These are phyloP conservation scores for Trinectes maculatus DNA, from an alignment of 2,113 vertebrate species.

Conservation along the genomic window DNA sequence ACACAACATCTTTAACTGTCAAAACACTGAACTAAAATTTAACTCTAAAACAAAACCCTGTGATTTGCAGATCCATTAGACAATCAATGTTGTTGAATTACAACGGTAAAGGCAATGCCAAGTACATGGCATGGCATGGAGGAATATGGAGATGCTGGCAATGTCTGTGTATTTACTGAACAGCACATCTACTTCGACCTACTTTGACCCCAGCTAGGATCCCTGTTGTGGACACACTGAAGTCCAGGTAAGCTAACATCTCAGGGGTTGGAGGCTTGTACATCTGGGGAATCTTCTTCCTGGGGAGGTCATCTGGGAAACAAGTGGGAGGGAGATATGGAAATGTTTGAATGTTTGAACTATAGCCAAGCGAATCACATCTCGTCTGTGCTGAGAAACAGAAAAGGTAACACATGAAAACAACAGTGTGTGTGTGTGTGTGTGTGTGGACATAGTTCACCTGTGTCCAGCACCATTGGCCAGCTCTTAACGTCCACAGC, in stretches of 20 bases:
- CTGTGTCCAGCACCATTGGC: conserved; percentile 94
- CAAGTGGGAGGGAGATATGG: background rate
- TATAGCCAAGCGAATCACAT: too few species aligned
- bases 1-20: too few species aligned
- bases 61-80: too few species aligned
- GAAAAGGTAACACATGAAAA: background rate
- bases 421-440: background rate
- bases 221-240: conserved; percentile 97
- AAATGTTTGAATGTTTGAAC: too few species aligned
- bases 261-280: conserved; percentile 92
- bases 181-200: conserved; percentile 20
- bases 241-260: conserved; percentile 94
- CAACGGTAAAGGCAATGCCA: background rate
- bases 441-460: conserved; percentile 63
- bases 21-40: too few species aligned
- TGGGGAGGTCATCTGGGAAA: conserved; percentile 90
- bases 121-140: too few species aligned
- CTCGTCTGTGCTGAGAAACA: too few species aligned
- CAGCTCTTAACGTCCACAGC: conserved; percentile 93
- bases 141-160: background rate
- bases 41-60: too few species aligned
- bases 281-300: conserved; percentile 88
- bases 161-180: background rate
- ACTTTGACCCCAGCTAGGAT: conserved; percentile 98
- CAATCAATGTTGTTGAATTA: too few species aligned